These are phyloP conservation scores for Galeopterus variegatus DNA, from an alignment of 2,113 vertebrate genomes.

Conservation along the genomic window DNA sequence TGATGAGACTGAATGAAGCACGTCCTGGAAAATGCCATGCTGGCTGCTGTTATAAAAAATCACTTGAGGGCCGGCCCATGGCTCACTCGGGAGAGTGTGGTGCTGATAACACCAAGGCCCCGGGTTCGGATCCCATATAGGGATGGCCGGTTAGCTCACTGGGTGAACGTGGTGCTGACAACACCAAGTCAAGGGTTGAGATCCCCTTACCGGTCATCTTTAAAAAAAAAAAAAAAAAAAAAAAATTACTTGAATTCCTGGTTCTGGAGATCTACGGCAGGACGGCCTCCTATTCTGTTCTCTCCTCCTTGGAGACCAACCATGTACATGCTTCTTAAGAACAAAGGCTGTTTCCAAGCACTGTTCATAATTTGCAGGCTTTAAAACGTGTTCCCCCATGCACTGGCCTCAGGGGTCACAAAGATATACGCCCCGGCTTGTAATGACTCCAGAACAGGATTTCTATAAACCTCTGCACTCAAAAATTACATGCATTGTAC, in stretches of 20 bases:
- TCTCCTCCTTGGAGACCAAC: neutral
- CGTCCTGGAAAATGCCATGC: rapidly evolving
- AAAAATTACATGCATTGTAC: no score
- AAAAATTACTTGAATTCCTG: neutral
- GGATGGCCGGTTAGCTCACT: no score
- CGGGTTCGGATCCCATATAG: no score
- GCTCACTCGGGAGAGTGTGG: no score
- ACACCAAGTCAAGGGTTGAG: no score
- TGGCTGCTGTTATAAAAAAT: no score
- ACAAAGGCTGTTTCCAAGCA: neutral
- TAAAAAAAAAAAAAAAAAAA: no score
- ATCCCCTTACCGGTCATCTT: no score
- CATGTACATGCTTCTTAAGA: neutral
- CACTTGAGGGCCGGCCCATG: no score
- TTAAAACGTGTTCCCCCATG: neutral
- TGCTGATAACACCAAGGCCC: no score
- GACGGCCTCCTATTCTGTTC: no score
- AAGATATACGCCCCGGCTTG: neutral
- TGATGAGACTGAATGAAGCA: neutral
- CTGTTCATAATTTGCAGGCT: neutral
- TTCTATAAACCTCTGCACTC: neutral
- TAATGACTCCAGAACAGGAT: neutral
- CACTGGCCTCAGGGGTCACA: neutral
- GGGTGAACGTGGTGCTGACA: no score
- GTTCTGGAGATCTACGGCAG: rapidly evolving